A percentile compares a stretch with the other conserved stretches of the same genome.
phyloP scores from a whole-genome alignment of 2,888 invertebrate species.

The Plebejus anna region DNA sequence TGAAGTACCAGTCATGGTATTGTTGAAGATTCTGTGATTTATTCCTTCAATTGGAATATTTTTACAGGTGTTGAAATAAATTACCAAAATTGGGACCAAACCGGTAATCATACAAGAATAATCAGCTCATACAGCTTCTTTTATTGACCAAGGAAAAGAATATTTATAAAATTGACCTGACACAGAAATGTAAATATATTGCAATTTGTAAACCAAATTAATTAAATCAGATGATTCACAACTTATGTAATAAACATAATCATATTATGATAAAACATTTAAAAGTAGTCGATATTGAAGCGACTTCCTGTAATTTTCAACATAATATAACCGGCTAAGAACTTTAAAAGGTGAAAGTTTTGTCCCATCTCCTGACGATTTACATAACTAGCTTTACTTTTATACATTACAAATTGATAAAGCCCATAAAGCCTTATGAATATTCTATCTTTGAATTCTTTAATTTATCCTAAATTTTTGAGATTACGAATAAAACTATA shows the following conservation, averaged over 20 bases:
- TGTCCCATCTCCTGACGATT: background rate
- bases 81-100: background rate
- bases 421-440: background rate
- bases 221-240: background rate
- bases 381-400: background rate
- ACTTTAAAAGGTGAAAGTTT: slow-evolving; percentile 20
- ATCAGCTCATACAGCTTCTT: background rate
- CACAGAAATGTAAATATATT: background rate
- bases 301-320: slow-evolving; percentile 7
- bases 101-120: background rate
- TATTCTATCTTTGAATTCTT: background rate
- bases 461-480: background rate
- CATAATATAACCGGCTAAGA: background rate
- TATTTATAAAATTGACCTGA: slow-evolving; percentile 1
- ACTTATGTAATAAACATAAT: slow-evolving; percentile 9
- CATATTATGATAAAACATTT: slow-evolving; percentile 9
- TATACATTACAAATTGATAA: background rate
- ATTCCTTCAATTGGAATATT: background rate
- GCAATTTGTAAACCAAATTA: background rate
- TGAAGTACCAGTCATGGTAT: background rate
- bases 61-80: background rate
- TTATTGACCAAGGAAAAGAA: background rate
- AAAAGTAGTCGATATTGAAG: background rate
- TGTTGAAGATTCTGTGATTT: background rate
- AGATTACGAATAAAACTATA: background rate